Evolutionary conservation across 2,113 vertebrate genomes (phyloP), one percentile per base, ranked within the genome.

Genomic region (Lamprotornis superbus): DNA sequence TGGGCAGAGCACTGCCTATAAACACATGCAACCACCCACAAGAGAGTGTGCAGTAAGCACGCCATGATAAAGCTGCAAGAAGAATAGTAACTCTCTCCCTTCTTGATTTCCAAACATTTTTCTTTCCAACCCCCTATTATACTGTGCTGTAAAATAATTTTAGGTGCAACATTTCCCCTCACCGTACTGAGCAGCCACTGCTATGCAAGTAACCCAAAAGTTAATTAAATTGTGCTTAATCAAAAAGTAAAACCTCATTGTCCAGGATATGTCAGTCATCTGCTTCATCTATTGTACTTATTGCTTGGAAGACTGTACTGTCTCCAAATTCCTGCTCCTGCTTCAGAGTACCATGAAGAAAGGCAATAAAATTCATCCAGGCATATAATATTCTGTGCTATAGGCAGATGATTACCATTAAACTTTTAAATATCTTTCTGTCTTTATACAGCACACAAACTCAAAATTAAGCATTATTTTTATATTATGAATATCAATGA

Each of bases 391-490:
- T 37, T 47, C 42, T 60, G 28, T 55, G 47, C 61, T 56, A 61
- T 28, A 50, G 20, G 27, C 31, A 49, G 28, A 68, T 74, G 24
- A 81, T 75, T 92, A 33, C 30, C 31, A 52, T 75, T 69, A 56
- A 37, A 44, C 4, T 76, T 80, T 67, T 49, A 86, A 87, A 81
- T 76, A 56, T 57, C 24, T 65, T 87, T 91, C 63, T 56, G 20
- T 77, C 33, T 91, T 89, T 75, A 67, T 61, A 76, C n/a, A 81
- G 37, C 78, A 78, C 6, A n/a, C 18, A 42, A 44, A 86, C 28
- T 90, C 33, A 93, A 79, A 85, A 88, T 70, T 67, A 86, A 83
- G 27, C 59, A 70, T 87, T 79, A 65, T 87, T 94, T 93, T 90
- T 52, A 61, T 67, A 17, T 40, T 1, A 88, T 53, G 40, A 81